Conservation (phyloP, 2,888 invertebrate genomes). For the Acrocera orbiculus region DNA sequence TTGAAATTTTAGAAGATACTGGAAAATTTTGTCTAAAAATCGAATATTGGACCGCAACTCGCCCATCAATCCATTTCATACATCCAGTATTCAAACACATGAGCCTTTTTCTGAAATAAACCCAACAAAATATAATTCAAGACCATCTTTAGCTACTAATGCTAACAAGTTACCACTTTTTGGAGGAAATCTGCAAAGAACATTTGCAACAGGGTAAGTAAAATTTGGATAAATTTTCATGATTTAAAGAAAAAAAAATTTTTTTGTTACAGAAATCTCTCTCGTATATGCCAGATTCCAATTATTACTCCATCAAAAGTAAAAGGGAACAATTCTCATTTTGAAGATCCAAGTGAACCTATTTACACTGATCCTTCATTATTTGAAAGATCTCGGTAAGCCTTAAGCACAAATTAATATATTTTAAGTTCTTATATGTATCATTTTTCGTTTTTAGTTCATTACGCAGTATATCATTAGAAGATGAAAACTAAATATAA, state of each 20-base stretch:
- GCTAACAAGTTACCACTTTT: slow-evolving; percentile 38
- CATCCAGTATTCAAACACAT: slow-evolving; percentile 32
- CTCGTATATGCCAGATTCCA: slow-evolving; percentile 32
- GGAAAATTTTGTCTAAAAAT: slow-evolving; percentile 61
- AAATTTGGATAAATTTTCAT: background rate
- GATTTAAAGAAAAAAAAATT: background rate
- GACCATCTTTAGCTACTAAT: slow-evolving; percentile 22
- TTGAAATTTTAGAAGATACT: slow-evolving; percentile 50
- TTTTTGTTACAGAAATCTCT: slow-evolving; percentile 23
- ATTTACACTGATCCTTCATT: slow-evolving; percentile 85
- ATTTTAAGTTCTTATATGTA: background rate
- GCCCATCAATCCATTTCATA: slow-evolving; percentile 27
- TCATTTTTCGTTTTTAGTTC: slow-evolving; percentile 18
- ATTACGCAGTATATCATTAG: slow-evolving; percentile 25
- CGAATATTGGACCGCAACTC: slow-evolving; percentile 34
- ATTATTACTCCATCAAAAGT: slow-evolving; percentile 34
- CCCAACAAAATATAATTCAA: slow-evolving; percentile 18
- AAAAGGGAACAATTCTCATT: slow-evolving; percentile 35
- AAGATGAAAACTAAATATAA: slow-evolving; percentile 19
- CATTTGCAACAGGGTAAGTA: slow-evolving; percentile 43
- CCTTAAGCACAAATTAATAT: slow-evolving; percentile 4
- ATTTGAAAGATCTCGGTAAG: slow-evolving; percentile 62
- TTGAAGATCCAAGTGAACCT: slow-evolving; percentile 82
- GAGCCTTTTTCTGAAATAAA: slow-evolving; percentile 30
- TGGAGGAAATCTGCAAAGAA: slow-evolving; percentile 49